Percentiles rank a stretch among this genome's conserved stretches.
Evolutionary conservation across 1,140 invertebrate genomes (phyloP).

Genomic region (Zaprionus tsacasi): DNA sequence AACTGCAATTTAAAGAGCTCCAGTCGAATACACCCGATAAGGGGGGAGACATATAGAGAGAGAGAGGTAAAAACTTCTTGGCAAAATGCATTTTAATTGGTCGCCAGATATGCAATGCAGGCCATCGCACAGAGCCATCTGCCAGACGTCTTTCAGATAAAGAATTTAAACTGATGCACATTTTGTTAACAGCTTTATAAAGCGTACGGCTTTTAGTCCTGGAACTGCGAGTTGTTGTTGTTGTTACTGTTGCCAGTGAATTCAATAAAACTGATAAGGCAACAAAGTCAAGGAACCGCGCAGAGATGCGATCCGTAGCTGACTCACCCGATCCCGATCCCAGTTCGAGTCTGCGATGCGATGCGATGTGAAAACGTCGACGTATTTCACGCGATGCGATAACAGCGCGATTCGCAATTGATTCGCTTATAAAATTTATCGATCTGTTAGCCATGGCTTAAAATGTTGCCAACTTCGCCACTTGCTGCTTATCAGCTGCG

Average conservation of each 20-base stretch:
- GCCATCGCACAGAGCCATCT: conserved; percentile 44
- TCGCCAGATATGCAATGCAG: conserved; percentile 77
- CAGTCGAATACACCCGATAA: not conserved
- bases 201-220: conserved; percentile 76
- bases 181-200: conserved; percentile 83
- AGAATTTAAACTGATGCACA: conserved; percentile 83
- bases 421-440: conserved; percentile 82
- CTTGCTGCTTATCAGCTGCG: conserved; percentile 37
- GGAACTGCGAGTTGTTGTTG: conserved; percentile 5
- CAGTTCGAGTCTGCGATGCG: conserved; percentile 23
- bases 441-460: conserved; percentile 63
- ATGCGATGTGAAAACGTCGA: conserved; percentile 33
- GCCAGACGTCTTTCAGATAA: conserved; percentile 77
- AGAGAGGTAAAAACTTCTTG: conserved; percentile 51
- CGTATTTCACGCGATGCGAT: conserved; percentile 81
- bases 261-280: conserved; percentile 82
- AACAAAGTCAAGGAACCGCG: conserved; percentile 49
- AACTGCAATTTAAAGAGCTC: conserved; percentile 47
- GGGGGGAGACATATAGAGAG: conserved; percentile 20
- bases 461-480: conserved; percentile 55
- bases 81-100: conserved; percentile 82
- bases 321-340: not conserved
- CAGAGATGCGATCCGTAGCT: not conserved
- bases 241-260: conserved; percentile 54
- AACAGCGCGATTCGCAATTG: conserved; percentile 79